A percentile compares a stretch with the other conserved stretches of the same genome.
phyloP scores from a whole-genome alignment of 2,888 invertebrate species.

The Gymnocheta viridis region DNA sequence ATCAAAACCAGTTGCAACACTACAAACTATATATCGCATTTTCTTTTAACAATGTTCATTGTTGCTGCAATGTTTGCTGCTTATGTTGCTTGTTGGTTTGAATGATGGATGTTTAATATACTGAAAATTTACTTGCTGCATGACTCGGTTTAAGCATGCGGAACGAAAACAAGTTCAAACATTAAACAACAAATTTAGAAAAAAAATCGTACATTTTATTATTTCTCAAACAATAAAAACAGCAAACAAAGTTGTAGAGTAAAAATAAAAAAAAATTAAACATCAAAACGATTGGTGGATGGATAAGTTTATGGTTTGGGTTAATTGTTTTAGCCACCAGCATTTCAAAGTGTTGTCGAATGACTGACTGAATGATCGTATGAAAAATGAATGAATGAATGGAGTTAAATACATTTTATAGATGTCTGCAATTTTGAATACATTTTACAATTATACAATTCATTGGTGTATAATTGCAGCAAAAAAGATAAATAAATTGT shows the following conservation, averaged over 20 bases:
- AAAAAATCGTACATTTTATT: constrained; percentile 32
- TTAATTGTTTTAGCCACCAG: constrained; percentile 69
- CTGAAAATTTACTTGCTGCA: constrained; percentile 44
- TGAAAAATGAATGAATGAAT: constrained; percentile 23
- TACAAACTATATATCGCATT: constrained; percentile 25
- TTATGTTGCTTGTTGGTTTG: constrained; percentile 24
- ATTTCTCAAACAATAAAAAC: constrained; percentile 47
- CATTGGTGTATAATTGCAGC: constrained; percentile 49
- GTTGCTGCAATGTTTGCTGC: constrained; percentile 7
- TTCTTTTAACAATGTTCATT: constrained; percentile 14
- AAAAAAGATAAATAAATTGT: constrained; percentile 2
- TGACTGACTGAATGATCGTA: constrained; percentile 24
- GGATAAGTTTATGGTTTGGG: constrained; percentile 63
- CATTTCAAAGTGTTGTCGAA: constrained; percentile 57
- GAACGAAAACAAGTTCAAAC: constrained; percentile 68
- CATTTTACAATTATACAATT: constrained; percentile 52
- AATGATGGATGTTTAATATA: constrained; percentile 54
- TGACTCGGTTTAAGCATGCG: constrained; percentile 61
- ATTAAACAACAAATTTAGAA: constrained; percentile 32
- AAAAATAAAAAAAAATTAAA: constrained; percentile 30
- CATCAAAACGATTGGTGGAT: constrained; percentile 48
- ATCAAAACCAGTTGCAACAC: constrained; percentile 29
- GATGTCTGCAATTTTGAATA: constrained; percentile 37
- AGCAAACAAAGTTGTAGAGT: neutral
- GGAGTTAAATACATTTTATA: constrained; percentile 29